Conservation (phyloP, 2,797 vertebrate genomes). For the Myripristis murdjan region DNA sequence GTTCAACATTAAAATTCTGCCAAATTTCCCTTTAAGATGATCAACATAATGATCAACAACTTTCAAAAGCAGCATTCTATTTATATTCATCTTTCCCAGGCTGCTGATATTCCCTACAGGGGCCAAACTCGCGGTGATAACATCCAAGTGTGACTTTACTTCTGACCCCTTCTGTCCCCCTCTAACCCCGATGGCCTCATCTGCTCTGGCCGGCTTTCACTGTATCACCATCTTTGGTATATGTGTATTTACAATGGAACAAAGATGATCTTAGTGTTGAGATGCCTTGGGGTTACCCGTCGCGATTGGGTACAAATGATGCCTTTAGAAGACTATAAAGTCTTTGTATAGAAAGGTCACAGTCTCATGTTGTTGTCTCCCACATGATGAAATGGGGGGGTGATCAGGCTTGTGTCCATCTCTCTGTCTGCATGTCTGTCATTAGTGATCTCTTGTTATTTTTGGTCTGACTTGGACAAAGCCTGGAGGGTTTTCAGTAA, state of each 20-base stretch:
- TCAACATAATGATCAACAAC: too few species aligned
- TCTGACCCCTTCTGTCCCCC: too few species aligned
- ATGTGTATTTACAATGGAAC: slow-evolving; percentile 2
- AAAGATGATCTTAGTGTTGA: slow-evolving; percentile 1
- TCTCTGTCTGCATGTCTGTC: too few species aligned
- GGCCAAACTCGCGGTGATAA: background rate
- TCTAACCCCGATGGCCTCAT: background rate
- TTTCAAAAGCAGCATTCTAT: background rate
- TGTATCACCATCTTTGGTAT: background rate
- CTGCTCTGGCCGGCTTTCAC: background rate
- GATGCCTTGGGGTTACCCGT: background rate
- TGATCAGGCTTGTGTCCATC: background rate
- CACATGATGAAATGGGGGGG: too few species aligned
- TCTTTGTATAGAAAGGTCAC: slow-evolving; percentile 27
- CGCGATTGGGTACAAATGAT: background rate
- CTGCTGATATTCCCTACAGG: slow-evolving; percentile 10
- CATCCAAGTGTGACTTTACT: background rate
- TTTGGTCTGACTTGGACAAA: background rate
- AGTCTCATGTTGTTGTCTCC: background rate
- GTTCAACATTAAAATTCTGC: background rate
- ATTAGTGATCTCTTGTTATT: too few species aligned
- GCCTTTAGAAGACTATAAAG: slow-evolving; percentile 22
- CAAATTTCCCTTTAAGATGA: too few species aligned
- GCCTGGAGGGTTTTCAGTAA: background rate
- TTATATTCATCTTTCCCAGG: background rate